Percentiles rank a stretch among this genome's conserved stretches.
phyloP scores from a whole-genome alignment of 2,113 vertebrate genomes.

The Phalacrocorax aristotelis region DNA sequence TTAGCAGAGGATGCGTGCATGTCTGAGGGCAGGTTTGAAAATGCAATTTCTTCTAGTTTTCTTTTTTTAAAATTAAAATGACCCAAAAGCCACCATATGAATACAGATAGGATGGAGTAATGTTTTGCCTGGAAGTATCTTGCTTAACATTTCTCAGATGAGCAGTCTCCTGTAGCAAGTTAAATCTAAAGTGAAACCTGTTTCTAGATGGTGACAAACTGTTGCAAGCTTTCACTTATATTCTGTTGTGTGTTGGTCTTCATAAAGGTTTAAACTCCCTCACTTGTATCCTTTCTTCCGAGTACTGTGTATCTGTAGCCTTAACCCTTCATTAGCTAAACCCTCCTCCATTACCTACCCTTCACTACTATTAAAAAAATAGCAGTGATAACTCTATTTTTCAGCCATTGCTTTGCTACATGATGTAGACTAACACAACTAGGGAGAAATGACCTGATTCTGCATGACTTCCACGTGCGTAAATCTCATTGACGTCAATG shows the following conservation, averaged over 20 bases:
- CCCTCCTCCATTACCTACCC: not conserved
- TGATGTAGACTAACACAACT: not conserved
- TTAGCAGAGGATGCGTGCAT: not conserved
- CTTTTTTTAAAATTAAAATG: not conserved
- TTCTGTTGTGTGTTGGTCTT: not conserved
- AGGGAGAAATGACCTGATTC: slow-evolving; percentile 48
- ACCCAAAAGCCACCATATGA: not conserved
- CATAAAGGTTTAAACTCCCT: not conserved
- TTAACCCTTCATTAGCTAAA: slow-evolving; percentile 25
- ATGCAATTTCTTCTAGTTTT: not conserved
- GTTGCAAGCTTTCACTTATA: slow-evolving; percentile 12
- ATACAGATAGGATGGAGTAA: not conserved
- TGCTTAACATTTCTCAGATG: slow-evolving; percentile 38
- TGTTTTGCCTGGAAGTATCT: not conserved
- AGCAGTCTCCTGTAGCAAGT: slow-evolving; percentile 39
- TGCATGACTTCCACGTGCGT: slow-evolving; percentile 41
- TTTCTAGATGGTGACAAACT: slow-evolving; percentile 32
- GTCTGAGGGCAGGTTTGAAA: slow-evolving; percentile 23
- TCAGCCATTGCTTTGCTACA: slow-evolving; percentile 1
- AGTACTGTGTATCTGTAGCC: not conserved
- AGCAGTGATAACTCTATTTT: not conserved
- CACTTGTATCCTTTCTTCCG: not conserved
- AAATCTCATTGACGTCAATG: slow-evolving; percentile 48
- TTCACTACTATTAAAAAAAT: not conserved
- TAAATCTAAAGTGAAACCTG: not conserved